These are phyloP conservation scores for Crotophaga sulcirostris DNA, from an alignment of 2,113 vertebrate genomes.

Conservation along the genomic window DNA sequence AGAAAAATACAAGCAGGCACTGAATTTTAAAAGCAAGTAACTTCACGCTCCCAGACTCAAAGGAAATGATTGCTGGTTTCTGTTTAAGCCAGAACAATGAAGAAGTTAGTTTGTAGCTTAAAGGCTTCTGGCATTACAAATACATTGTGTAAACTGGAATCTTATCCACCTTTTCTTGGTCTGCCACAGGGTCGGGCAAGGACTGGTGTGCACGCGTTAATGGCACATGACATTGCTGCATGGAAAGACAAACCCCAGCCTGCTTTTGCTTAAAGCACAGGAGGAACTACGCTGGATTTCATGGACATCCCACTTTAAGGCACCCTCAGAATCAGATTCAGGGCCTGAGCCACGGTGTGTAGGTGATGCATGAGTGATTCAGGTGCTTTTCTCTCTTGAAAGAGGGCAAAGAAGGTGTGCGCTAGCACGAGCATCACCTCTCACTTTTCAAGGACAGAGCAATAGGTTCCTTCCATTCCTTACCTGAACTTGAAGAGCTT, in stretches of 20 bases:
- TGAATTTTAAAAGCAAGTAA: not conserved
- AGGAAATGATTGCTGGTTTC: not conserved
- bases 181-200: fast-evolving
- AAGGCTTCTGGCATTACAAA: not conserved
- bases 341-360: fast-evolving
- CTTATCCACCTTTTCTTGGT: not conserved
- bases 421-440: not conserved
- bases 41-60: not conserved
- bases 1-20: not conserved
- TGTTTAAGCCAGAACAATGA: not conserved
- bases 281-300: not conserved
- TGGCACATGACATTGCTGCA: not conserved
- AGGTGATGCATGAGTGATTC: not conserved
- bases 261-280: not conserved
- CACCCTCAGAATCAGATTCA: not conserved
- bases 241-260: not conserved
- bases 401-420: not conserved
- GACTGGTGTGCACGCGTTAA: fast-evolving
- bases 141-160: not conserved
- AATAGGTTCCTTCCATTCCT: not conserved
- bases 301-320: not conserved
- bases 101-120: not conserved
- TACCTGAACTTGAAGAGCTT: fast-evolving
- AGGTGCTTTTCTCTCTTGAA: not conserved
- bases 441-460: not conserved